These are phyloP conservation scores for Stegodyphus dumicola DNA, from an alignment of 1,140 invertebrate species.

Conservation along the genomic window DNA sequence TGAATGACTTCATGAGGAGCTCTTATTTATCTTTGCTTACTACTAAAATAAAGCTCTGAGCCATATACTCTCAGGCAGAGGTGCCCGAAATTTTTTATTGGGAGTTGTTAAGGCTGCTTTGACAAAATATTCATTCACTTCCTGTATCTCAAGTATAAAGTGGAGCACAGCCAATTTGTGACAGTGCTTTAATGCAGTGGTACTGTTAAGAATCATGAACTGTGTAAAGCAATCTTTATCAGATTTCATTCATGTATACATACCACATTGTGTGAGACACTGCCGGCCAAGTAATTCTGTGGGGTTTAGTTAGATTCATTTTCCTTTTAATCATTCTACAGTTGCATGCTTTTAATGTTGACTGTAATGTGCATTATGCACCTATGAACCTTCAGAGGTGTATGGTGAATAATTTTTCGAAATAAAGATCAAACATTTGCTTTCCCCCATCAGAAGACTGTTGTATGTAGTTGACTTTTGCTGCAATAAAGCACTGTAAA, in stretches of 20 bases:
- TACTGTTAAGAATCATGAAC: slow-evolving; percentile 52
- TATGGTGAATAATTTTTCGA: slow-evolving; percentile 18
- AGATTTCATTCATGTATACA: slow-evolving; percentile 57
- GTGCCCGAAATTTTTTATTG: slow-evolving; percentile 25
- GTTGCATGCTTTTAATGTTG: slow-evolving; percentile 58
- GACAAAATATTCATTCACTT: slow-evolving; percentile 43
- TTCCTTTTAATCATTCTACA: slow-evolving; percentile 50
- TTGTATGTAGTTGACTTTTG: slow-evolving; percentile 62
- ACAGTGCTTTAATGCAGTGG: slow-evolving; percentile 60
- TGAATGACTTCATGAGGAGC: not conserved
- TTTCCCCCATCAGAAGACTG: slow-evolving; percentile 56
- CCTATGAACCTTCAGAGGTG: slow-evolving; percentile 37
- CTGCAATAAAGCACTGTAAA: slow-evolving; percentile 63
- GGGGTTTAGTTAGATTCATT: slow-evolving; percentile 59
- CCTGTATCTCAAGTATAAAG: slow-evolving; percentile 14
- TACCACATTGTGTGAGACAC: slow-evolving; percentile 59
- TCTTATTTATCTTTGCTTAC: slow-evolving; percentile 32
- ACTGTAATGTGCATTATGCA: slow-evolving; percentile 31
- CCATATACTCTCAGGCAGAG: slow-evolving; percentile 46
- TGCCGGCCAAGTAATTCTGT: slow-evolving; percentile 58
- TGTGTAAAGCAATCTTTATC: slow-evolving; percentile 27
- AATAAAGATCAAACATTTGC: slow-evolving; percentile 56
- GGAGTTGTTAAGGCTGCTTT: slow-evolving; percentile 42
- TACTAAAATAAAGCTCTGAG: not conserved
- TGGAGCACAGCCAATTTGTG: slow-evolving; percentile 52